Percentiles rank a stretch among this genome's conserved stretches.
Conservation (phyloP, 2,797 vertebrate genomes). For the Clarias fuscus region DNA sequence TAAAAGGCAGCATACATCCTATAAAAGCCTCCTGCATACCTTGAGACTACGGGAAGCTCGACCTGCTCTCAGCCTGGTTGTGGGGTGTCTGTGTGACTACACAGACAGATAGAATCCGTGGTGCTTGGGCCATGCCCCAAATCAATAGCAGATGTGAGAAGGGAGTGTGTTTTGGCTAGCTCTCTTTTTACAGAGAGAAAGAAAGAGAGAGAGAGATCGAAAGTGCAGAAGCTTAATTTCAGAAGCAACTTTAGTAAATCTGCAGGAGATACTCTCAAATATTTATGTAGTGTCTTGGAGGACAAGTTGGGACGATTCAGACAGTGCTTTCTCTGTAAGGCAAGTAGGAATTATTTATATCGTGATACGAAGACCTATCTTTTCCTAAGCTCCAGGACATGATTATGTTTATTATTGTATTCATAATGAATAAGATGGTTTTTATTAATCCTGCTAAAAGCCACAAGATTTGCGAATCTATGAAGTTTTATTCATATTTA, state of each 20-base stretch:
- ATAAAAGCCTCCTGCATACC: constrained; percentile 23
- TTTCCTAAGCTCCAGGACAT: background rate
- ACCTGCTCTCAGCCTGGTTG: constrained; percentile 38
- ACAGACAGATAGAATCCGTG: constrained; percentile 48
- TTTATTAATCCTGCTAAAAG: background rate
- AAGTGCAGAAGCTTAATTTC: constrained; percentile 53
- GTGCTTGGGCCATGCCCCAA: constrained; percentile 45
- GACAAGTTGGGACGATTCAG: constrained; percentile 33
- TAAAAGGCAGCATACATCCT: constrained; percentile 17
- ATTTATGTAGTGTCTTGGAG: constrained; percentile 45
- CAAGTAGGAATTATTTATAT: constrained; percentile 16
- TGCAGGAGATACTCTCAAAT: constrained; percentile 43
- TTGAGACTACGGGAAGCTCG: constrained; percentile 22
- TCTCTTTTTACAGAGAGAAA: constrained; percentile 23
- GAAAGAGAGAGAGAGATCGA: constrained; percentile 11
- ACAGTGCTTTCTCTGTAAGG: constrained; percentile 32
- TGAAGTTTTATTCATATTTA: background rate
- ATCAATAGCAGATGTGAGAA: constrained; percentile 59
- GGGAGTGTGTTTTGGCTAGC: constrained; percentile 43
- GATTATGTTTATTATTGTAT: constrained; percentile 40
- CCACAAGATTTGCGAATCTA: background rate
- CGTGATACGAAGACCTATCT: background rate
- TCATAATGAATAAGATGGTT: constrained; percentile 30
- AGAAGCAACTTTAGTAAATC: constrained; percentile 45
- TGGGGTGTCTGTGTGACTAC: constrained; percentile 40